Conservation (phyloP, 64 coral and sea anemone genomes). For the Stylophora pistillata region DNA sequence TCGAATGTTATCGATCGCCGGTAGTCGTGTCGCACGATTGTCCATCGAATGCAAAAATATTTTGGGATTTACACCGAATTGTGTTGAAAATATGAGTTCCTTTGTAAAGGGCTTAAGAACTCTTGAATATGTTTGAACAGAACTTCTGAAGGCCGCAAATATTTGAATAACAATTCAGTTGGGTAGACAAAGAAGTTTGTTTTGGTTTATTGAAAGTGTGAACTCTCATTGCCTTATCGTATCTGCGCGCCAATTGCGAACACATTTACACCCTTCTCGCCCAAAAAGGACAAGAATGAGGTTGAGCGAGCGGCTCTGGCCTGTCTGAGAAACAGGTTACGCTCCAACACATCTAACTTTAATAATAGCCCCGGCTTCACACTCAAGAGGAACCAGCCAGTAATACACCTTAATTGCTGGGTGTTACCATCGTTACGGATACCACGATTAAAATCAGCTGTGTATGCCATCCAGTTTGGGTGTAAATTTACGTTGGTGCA, state of each 20-base stretch:
- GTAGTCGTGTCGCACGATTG: background rate
- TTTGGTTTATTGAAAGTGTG: background rate
- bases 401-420: no score
- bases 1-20: conserved; percentile 10
- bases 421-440: no score
- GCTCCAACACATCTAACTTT: no score
- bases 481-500: no score
- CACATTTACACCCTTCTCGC: no score
- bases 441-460: no score
- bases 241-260: background rate
- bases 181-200: background rate
- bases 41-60: background rate
- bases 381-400: no score
- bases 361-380: no score
- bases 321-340: no score
- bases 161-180: conserved; percentile 32
- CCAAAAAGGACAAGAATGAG: no score
- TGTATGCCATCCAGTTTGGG: no score
- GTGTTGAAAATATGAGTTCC: background rate
- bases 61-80: background rate
- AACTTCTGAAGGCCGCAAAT: background rate
- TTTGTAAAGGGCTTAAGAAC: background rate
- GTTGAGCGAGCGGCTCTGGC: no score
- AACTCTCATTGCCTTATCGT: background rate
- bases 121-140: conserved; percentile 12